Percentiles rank a stretch among this genome's conserved stretches.
phyloP scores from a whole-genome alignment of 2,888 invertebrate genomes.

The Lasiommata megera region DNA sequence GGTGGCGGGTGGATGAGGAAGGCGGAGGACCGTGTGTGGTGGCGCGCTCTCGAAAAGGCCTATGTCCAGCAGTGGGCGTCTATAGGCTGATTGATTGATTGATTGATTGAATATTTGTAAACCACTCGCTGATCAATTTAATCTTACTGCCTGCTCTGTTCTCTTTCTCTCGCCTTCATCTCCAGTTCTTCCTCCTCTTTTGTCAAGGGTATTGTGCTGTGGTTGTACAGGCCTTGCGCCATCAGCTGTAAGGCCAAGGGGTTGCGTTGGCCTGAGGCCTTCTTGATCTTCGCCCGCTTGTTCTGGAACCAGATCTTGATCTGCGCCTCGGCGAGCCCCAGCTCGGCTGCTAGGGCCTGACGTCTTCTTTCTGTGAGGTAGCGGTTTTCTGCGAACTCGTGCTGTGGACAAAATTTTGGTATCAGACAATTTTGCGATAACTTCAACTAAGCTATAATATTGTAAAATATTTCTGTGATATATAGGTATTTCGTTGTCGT shows the following conservation, averaged over 20 bases:
- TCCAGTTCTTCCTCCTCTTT: slow-evolving; percentile 40
- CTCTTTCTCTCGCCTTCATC: slow-evolving; percentile 71
- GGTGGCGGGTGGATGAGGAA: too few relatives aligned
- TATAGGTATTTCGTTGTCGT: too few relatives aligned
- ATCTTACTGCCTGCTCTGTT: slow-evolving; percentile 57
- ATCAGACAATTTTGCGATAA: background rate
- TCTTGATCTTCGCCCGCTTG: slow-evolving; percentile 98
- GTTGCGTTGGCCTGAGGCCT: slow-evolving; percentile 91
- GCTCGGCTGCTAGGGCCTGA: slow-evolving; percentile 92
- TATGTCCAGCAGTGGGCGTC: too few relatives aligned
- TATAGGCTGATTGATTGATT: too few relatives aligned
- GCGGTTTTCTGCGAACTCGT: slow-evolving; percentile 95
- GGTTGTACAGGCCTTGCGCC: slow-evolving; percentile 97
- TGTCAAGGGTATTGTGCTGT: slow-evolving; percentile 66
- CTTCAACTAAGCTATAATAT: too few relatives aligned
- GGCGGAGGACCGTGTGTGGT: too few relatives aligned
- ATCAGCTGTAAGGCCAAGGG: slow-evolving; percentile 93
- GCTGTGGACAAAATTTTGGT: slow-evolving; percentile 56
- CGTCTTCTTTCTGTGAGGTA: slow-evolving; percentile 95
- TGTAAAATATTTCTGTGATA: too few relatives aligned
- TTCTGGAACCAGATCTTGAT: slow-evolving; percentile 99
- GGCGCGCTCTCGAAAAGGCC: too few relatives aligned
- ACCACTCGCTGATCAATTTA: background rate
- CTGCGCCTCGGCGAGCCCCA: slow-evolving; percentile 97
- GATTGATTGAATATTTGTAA: too few relatives aligned